Evolutionary conservation across 2,888 invertebrate species (phyloP), one percentile per base, ranked within the genome.

Genomic region (Ectemnius cavifrons): DNA sequence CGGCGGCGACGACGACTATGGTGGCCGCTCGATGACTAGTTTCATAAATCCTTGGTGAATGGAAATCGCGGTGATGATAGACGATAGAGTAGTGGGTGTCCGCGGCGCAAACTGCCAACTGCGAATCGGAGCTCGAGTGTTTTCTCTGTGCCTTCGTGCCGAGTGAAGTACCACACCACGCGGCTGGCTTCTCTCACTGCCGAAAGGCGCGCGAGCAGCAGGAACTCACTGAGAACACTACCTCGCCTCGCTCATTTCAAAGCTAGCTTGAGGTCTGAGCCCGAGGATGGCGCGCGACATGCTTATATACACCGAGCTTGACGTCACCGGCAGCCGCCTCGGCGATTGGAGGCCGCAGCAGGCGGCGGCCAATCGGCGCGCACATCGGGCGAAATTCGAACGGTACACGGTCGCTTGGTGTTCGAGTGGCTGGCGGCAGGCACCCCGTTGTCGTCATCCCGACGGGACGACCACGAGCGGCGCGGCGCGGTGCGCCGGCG

Each of bases 341-440:
- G 37, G 67, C 77, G 80, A 88, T 88, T 88, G 89, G 90, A 63
- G 71, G 70, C 70, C 49, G 45, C 45, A 59, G 28, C 47, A 6
- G 57, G 62, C 67, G 45, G 58, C 77, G 67, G 86, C 91, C 85
- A 85, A 85, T 92, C 92, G 91, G 91, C 91, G 91, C 91, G 65
- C 78, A 56, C 61, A 68, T 78, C 75, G 66, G 69, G 75, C 69
- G 82, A 82, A 82, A 84, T 85, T 83, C 82, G 79, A 84, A 85
- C 81, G 79, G 80, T 79, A 74, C 70, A 81, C 78, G 74, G 52
- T 52, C 52, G 52, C 59, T 71, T 37, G 59, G 75, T 23, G 23
- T 60, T 63, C 62, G 49, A 65, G 63, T 61, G 13, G 46, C 57
- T 63, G n/a, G 52, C 16, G 52, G 23, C 23, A 23, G 52, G 14